phyloP scores from a whole-genome alignment of 2,888 invertebrate genomes.

The Sussaba pulchella region DNA sequence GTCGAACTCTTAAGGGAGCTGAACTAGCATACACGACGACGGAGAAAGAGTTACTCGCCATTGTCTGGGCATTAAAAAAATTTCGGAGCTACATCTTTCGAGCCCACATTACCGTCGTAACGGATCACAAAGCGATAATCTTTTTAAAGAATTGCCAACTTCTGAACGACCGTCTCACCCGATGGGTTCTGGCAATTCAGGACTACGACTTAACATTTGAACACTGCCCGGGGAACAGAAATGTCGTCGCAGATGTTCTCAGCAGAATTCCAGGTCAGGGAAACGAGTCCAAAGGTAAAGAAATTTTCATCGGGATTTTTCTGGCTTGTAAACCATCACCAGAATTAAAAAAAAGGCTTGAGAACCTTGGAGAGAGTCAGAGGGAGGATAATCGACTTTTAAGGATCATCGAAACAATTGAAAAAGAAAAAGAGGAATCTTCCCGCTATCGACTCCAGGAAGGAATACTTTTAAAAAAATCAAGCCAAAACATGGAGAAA shows the following conservation, averaged over 20 bases:
- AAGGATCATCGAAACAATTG: background rate
- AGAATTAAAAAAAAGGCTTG: background rate
- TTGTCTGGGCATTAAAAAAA: conserved; percentile 28
- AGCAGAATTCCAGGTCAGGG: background rate
- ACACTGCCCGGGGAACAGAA: conserved; percentile 17
- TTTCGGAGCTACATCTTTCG: conserved; percentile 35
- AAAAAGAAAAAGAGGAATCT: background rate
- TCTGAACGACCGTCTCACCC: background rate
- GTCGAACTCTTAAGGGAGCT: conserved; percentile 17
- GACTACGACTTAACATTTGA: conserved; percentile 19
- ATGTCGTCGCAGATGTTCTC: conserved; percentile 4
- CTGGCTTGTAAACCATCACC: background rate
- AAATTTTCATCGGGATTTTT: background rate
- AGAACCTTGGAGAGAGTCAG: background rate
- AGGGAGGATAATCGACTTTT: background rate
- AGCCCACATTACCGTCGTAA: conserved; percentile 6
- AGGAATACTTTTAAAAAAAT: background rate
- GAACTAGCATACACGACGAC: conserved; percentile 34
- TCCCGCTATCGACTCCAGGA: background rate
- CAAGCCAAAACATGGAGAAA: background rate
- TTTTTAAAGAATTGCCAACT: conserved; percentile 37
- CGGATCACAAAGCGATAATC: conserved; percentile 46
- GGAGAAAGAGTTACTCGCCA: conserved; percentile 46
- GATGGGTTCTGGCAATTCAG: conserved; percentile 38
- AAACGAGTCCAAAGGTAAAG: background rate